These are phyloP conservation scores for Tychaedon coryphoeus DNA, from an alignment of 2,113 vertebrate genomes.

Conservation along the genomic window DNA sequence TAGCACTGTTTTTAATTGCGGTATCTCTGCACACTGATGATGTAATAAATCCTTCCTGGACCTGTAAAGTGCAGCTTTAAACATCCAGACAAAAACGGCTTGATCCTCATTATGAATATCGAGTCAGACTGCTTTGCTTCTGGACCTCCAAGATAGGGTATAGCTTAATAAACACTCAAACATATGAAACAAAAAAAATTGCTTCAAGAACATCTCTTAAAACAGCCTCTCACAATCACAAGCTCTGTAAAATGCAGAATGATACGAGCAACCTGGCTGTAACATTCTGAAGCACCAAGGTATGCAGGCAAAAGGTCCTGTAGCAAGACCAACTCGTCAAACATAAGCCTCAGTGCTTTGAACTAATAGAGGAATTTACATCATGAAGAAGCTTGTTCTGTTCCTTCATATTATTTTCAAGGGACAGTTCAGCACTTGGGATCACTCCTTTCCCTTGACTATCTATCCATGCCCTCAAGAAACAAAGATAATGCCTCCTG, in stretches of 20 bases:
- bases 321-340: neutral
- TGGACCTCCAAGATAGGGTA: neutral
- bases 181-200: neutral
- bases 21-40: neutral
- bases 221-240: neutral
- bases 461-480: neutral
- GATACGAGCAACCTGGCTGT: neutral
- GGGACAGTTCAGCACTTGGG: neutral
- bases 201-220: neutral
- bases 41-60: neutral
- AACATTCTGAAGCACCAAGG: fast-evolving
- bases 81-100: neutral
- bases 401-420: neutral
- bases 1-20: neutral
- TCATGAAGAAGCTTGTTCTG: neutral
- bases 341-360: fast-evolving
- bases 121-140: neutral
- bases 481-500: neutral
- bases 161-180: neutral
- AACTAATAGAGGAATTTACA: neutral
- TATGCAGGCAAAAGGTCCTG: neutral
- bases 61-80: neutral
- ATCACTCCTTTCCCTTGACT: neutral
- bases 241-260: neutral
- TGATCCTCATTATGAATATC: neutral